Evolutionary conservation across 2,797 vertebrate genomes (phyloP).

Genomic region (Phalanger gymnotis): DNA sequence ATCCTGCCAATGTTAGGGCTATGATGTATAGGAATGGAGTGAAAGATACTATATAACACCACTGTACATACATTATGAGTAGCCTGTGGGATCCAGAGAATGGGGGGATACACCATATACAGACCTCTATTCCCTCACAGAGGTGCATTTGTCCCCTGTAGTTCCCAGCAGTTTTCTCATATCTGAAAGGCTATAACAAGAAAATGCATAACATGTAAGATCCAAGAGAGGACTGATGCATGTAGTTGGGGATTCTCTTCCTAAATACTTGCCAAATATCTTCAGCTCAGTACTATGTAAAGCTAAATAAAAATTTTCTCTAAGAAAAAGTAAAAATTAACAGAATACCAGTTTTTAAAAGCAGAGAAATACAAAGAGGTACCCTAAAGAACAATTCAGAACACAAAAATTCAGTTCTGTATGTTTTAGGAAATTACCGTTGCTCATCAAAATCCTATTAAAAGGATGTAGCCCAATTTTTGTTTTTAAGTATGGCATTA

Average conservation of each 20-base stretch:
- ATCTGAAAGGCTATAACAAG: constrained; percentile 61
- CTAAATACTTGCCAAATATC: constrained; percentile 36
- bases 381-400: constrained; percentile 11
- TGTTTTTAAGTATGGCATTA: neutral
- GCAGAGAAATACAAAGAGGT: neutral
- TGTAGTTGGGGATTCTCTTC: constrained; percentile 11
- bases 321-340: constrained; percentile 43
- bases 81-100: constrained; percentile 58
- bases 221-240: constrained; percentile 3
- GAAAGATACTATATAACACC: constrained; percentile 2
- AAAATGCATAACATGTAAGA: constrained; percentile 63
- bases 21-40: neutral
- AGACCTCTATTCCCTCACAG: constrained; percentile 48
- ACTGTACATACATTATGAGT: constrained; percentile 27
- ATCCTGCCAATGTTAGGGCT: constrained; percentile 13
- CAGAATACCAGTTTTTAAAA: constrained; percentile 4
- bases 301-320: constrained; percentile 35
- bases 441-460: constrained; percentile 30
- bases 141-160: constrained; percentile 29
- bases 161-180: constrained; percentile 47
- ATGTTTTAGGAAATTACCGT: neutral
- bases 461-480: neutral
- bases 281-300: neutral
- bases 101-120: constrained; percentile 11
- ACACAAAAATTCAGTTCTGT: constrained; percentile 12